Conservation (phyloP, 2,797 vertebrate genomes). For the Varecia variegata region DNA sequence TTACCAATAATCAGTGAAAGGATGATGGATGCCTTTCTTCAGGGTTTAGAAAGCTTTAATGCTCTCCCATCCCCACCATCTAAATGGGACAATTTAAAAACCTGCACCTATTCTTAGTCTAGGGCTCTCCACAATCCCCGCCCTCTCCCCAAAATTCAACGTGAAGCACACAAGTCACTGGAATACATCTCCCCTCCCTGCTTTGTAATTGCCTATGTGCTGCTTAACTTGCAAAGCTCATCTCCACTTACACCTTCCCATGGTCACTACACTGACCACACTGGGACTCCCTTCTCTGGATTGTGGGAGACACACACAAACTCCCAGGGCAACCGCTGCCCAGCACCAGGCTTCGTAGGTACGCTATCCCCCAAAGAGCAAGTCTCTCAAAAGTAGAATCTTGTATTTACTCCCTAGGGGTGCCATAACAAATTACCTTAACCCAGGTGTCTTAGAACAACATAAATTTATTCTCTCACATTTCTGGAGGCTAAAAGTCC, state of each 20-base stretch:
- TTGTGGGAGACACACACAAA: not conserved
- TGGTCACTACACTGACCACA: not conserved
- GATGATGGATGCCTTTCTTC: not conserved
- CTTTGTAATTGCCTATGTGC: not conserved
- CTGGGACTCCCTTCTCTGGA: too few relatives aligned
- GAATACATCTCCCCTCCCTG: not conserved
- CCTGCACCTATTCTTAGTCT: not conserved
- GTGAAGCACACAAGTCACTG: not conserved
- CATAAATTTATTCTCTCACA: not conserved
- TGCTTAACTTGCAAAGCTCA: not conserved
- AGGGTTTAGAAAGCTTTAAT: not conserved
- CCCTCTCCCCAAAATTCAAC: not conserved
- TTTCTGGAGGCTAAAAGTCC: not conserved
- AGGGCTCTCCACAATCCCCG: not conserved
- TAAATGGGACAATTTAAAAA: not conserved
- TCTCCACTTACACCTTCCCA: not conserved
- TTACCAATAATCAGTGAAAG: slow-evolving; percentile 55
- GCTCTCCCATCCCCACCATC: not conserved
- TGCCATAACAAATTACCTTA: not conserved
- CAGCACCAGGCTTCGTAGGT: not conserved
- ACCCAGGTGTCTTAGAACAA: not conserved
- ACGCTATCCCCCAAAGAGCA: not conserved
- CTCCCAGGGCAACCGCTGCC: not conserved
- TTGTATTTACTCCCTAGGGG: not conserved
- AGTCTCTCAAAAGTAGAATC: not conserved